These are phyloP conservation scores for Polypterus senegalus DNA, from an alignment of 2,113 vertebrate species.

Conservation along the genomic window DNA sequence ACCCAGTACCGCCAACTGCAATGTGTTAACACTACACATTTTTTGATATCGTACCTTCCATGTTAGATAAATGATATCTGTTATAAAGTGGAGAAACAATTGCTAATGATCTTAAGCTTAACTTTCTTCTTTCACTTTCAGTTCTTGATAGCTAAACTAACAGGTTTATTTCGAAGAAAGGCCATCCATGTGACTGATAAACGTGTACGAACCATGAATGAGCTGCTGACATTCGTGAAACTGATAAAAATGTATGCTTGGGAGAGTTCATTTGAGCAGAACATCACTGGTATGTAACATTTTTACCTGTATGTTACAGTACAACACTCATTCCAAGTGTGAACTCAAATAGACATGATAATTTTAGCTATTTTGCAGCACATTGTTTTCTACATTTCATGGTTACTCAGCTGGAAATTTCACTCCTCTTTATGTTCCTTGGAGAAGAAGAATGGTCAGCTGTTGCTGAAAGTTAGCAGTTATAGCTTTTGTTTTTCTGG, in stretches of 20 bases:
- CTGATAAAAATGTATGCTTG: constrained; percentile 68
- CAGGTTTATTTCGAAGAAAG: constrained; percentile 36
- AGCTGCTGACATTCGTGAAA: constrained; percentile 64
- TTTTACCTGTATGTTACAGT: neutral
- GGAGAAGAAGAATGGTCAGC: too few species aligned
- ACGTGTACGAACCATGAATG: constrained; percentile 56
- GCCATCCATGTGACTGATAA: constrained; percentile 45
- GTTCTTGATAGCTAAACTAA: constrained; percentile 46
- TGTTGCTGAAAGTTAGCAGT: too few species aligned
- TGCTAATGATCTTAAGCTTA: neutral
- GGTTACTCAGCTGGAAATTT: too few species aligned
- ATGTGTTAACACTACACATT: too few species aligned
- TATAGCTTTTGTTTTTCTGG: too few species aligned
- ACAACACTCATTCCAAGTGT: neutral
- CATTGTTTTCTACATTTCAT: neutral
- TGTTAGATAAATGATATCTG: too few species aligned
- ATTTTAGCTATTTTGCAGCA: too few species aligned
- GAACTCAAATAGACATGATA: neutral
- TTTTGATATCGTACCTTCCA: too few species aligned
- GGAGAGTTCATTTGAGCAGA: constrained; percentile 57
- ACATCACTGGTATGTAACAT: constrained; percentile 36
- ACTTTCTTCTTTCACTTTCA: constrained; percentile 26
- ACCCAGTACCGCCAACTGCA: too few species aligned
- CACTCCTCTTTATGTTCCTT: too few species aligned
- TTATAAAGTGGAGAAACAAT: neutral